Conservation (phyloP, 1,140 invertebrate species). For the Thaumatotibia leucotreta region DNA sequence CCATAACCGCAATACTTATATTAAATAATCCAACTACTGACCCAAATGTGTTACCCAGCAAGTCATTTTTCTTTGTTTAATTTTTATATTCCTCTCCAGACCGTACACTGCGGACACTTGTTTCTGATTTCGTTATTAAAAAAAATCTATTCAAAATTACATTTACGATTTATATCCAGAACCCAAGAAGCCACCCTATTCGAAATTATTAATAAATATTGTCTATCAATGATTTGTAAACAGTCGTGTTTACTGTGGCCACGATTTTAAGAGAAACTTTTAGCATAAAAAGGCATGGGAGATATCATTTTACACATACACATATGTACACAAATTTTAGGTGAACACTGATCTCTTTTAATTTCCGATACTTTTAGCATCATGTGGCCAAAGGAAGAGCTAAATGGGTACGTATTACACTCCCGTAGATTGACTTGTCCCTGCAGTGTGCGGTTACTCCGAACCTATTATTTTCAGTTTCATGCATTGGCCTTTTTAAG, state of each 20-base stretch:
- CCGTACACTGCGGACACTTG: background rate
- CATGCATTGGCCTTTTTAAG: slow-evolving; percentile 28
- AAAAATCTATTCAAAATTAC: too few species aligned
- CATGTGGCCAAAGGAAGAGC: slow-evolving; percentile 7
- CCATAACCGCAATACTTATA: slow-evolving; percentile 54
- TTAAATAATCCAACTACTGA: slow-evolving; percentile 34
- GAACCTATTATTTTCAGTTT: slow-evolving; percentile 15
- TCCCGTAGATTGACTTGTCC: background rate
- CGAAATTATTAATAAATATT: too few species aligned
- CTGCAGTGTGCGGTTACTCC: slow-evolving; percentile 4
- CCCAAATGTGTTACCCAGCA: background rate
- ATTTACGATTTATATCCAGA: too few species aligned
- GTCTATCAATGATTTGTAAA: background rate
- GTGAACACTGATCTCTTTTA: background rate
- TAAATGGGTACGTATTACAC: background rate
- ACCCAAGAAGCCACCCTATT: too few species aligned
- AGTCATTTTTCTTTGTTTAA: slow-evolving; percentile 13
- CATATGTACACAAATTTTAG: background rate
- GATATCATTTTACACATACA: background rate
- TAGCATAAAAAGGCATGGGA: background rate
- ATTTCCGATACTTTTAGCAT: slow-evolving; percentile 8
- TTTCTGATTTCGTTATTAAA: background rate
- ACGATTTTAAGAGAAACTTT: background rate
- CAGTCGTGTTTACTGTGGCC: background rate
- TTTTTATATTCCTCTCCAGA: background rate